phyloP scores from a whole-genome alignment of 2,113 vertebrate genomes.

The Chaenocephalus aceratus region DNA sequence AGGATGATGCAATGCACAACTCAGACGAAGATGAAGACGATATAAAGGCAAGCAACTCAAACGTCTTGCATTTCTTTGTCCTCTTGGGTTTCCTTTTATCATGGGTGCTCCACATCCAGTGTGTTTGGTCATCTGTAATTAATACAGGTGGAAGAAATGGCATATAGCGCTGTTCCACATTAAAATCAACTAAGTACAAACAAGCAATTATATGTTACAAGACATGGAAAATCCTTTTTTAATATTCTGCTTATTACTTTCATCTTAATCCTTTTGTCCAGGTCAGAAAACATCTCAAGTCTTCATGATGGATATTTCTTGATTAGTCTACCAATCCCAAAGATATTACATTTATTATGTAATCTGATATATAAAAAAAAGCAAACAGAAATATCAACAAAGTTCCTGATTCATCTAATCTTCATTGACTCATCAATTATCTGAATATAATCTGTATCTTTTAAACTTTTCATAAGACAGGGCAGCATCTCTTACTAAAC shows the following conservation, averaged over 20 bases:
- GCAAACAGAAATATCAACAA: neutral
- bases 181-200: neutral
- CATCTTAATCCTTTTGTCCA: too few relatives aligned
- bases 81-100: neutral
- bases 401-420: neutral
- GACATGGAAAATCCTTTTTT: neutral
- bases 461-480: neutral
- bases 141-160: neutral
- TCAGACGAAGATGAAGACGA: constrained; percentile 60
- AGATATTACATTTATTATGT: neutral
- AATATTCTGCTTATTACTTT: neutral
- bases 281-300: too few relatives aligned
- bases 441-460: neutral
- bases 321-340: neutral
- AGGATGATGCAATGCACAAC: neutral
- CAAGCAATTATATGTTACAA: neutral
- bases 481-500: neutral
- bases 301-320: neutral
- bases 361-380: too few relatives aligned
- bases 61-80: neutral
- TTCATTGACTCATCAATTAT: neutral
- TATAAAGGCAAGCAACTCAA: constrained; percentile 67
- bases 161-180: neutral
- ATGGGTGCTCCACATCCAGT: neutral
- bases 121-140: neutral